phyloP scores from a whole-genome alignment of 2,888 invertebrate genomes.

The Eugnorisma glareosa region DNA sequence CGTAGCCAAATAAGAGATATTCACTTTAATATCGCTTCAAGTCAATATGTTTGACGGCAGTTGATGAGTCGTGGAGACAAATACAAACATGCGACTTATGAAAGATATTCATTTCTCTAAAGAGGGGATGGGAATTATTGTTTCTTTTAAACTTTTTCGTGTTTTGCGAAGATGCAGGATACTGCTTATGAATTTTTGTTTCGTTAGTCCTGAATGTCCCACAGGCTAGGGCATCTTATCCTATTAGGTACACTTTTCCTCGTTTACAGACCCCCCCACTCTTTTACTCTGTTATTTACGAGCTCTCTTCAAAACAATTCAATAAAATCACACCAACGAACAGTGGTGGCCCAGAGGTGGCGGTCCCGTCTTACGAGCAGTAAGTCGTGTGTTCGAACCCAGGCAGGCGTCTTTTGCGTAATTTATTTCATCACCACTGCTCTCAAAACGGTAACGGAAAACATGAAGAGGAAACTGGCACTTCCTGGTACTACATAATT shows the following conservation, averaged over 20 bases:
- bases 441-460: neutral
- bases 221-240: neutral
- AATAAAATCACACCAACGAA: neutral
- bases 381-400: too few relatives aligned
- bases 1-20: slow-evolving; percentile 23
- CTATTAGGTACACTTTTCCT: neutral
- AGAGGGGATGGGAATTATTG: neutral
- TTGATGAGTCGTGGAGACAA: slow-evolving; percentile 44
- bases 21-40: slow-evolving; percentile 24
- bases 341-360: neutral
- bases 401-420: too few relatives aligned
- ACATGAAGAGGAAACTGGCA: neutral
- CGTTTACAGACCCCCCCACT: neutral
- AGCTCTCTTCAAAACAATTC: neutral
- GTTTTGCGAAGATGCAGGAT: neutral
- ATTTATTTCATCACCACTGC: too few relatives aligned
- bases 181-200: neutral
- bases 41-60: slow-evolving; percentile 37
- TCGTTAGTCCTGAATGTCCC: neutral
- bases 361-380: too few relatives aligned
- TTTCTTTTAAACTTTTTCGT: neutral
- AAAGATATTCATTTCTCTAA: slow-evolving; percentile 6
- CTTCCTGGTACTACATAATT: neutral
- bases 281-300: neutral
- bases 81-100: slow-evolving; percentile 29